Conservation (phyloP, 2,113 vertebrate species). For the Chloroceryle aenea region DNA sequence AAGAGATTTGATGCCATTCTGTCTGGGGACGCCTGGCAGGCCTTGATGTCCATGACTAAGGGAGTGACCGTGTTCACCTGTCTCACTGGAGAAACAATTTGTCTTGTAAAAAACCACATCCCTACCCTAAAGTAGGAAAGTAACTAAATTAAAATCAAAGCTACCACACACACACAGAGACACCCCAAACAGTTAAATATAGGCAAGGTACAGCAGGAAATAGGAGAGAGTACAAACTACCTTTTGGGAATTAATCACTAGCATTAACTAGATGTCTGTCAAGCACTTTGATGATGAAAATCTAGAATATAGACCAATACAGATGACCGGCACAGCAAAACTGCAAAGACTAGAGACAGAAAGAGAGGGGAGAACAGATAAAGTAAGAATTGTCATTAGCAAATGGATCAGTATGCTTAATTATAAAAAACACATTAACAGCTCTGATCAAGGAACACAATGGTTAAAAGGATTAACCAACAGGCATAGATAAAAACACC, state of each 20-base stretch:
- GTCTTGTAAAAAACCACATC: not conserved
- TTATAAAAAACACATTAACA: not conserved
- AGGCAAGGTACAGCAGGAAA: conserved; percentile 31
- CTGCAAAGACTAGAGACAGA: conserved; percentile 24
- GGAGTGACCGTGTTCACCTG: not conserved
- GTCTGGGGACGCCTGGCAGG: not conserved
- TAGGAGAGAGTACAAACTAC: conserved; percentile 47
- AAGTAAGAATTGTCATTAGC: conserved; percentile 26
- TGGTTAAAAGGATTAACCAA: not conserved
- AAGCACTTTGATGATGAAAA: conserved; percentile 36
- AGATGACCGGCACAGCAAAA: conserved; percentile 51
- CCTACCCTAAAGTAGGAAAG: not conserved
- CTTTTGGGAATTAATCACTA: conserved; percentile 56
- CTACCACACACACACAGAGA: not conserved
- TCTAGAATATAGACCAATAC: conserved; percentile 48
- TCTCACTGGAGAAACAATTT: not conserved
- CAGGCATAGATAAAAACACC: not conserved
- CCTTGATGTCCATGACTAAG: not conserved
- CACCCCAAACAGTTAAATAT: not conserved
- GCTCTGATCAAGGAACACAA: not conserved
- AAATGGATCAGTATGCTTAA: not conserved
- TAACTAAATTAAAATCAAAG: not conserved
- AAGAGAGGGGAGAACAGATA: conserved; percentile 21
- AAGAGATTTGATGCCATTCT: not conserved
- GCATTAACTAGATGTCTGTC: conserved; percentile 58